Base-by-base conservation (phyloP, 2,888 invertebrate species). In the Cantharis rustica region DNA sequence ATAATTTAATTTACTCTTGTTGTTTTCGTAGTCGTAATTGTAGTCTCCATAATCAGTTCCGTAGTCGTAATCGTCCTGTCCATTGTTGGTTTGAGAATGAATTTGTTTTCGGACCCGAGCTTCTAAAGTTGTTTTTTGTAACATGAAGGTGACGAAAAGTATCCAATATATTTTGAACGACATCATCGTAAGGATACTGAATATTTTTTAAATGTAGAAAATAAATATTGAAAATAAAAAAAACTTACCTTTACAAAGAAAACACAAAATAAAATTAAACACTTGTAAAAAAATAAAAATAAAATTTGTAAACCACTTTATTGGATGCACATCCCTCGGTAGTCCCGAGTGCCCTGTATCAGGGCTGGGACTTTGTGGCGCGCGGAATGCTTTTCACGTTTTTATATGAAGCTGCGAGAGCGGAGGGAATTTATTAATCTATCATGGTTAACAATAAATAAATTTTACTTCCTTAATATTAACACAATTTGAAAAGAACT, bases 81-180 rank as follows among this genome's bases (percentile, higher is more conserved):
- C 82, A 76, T 87, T 86, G 76, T 87, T 86, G 72, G 85, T 85
- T 80, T 86, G 86, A 20, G 73, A 69, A n/a, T 76, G 76, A 61
- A 62, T 63, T 68, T 71, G 71, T 77, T 84, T 84, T 64, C 85
- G 81, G 10, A 84, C 83, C 72, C 85, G 81, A 62, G 84, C 85
- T 77, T 84, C 84, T 20, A 83, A 79, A 2, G 83, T 81, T 5
- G 82, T 80, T 69, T 79, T 71, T 61, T 85, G 76, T 69, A 83
- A 82, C 66, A 80, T 81, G 15, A 85, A 72, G 5, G 82, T 82
- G 31, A 84, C 78, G 16, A 85, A 62, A 70, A 80, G 78, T n/a
- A 83, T 47, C 84, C 83, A 84, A 64, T 80, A 20, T 16, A 80
- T 17, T 79, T 75, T 76, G 15, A 47, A 47, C 17, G 62, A 66